Conservation (phyloP, 2,113 vertebrate genomes). For the Thamnaconus septentrionalis region DNA sequence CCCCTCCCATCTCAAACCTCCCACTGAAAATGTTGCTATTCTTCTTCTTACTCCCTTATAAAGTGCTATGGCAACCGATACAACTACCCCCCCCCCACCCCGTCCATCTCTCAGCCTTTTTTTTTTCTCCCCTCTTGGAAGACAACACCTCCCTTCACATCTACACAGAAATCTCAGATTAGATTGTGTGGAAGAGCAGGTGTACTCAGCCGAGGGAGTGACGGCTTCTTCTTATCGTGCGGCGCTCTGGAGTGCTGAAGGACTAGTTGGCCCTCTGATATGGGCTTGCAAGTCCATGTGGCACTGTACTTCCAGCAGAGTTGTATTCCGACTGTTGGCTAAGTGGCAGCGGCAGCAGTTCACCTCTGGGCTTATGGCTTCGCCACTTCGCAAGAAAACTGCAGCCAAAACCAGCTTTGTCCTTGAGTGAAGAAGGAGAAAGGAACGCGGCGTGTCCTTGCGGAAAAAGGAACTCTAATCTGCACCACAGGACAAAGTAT, state of each 20-base stretch:
- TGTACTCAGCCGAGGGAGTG: constrained; percentile 8
- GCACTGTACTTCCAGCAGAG: constrained; percentile 55
- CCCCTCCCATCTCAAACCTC: constrained; percentile 58
- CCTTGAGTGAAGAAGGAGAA: constrained; percentile 38
- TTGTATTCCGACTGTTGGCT: constrained; percentile 22
- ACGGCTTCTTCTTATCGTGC: constrained; percentile 10
- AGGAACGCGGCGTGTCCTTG: constrained; percentile 30
- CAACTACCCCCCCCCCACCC: constrained; percentile 20
- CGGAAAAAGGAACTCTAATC: constrained; percentile 32
- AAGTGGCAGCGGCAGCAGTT: constrained; percentile 43
- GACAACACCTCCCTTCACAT: constrained; percentile 36
- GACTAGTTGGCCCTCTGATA: constrained; percentile 38
- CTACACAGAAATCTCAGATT: constrained; percentile 21
- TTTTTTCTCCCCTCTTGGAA: constrained; percentile 29
- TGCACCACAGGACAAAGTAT: constrained; percentile 3
- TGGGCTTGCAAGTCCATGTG: constrained; percentile 36
- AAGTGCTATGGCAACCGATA: constrained; percentile 59
- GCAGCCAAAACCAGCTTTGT: constrained; percentile 47
- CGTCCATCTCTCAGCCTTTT: constrained; percentile 1
- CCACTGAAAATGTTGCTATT: constrained; percentile 60
- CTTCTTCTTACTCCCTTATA: constrained; percentile 44
- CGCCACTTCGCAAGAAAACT: constrained; percentile 39
- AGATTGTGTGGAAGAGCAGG: constrained; percentile 20
- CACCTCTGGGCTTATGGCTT: constrained; percentile 58
- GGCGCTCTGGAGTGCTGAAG: constrained; percentile 31